A percentile compares a stretch with the other conserved stretches of the same genome.
These are phyloP conservation scores for Leucoraja erinaceus DNA, from an alignment of 2,113 vertebrate species.

Conservation along the genomic window DNA sequence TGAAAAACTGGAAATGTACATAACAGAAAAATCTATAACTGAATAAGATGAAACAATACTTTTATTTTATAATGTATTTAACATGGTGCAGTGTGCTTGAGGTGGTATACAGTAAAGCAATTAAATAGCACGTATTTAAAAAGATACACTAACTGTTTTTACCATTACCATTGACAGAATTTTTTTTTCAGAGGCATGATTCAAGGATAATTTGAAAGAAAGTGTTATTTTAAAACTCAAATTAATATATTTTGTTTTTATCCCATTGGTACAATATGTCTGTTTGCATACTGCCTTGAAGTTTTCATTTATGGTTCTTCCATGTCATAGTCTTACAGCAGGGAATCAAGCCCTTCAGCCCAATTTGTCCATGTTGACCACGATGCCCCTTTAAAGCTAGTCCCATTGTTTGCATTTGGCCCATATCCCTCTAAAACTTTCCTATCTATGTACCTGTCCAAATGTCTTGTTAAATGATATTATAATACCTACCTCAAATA, in stretches of 20 bases:
- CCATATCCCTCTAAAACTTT: no score
- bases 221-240: background rate
- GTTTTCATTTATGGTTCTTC: background rate
- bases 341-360: no score
- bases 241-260: background rate
- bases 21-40: background rate
- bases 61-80: slow-evolving; percentile 33
- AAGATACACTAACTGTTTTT: background rate
- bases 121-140: slow-evolving; percentile 24
- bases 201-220: background rate
- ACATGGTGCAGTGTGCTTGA: background rate
- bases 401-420: no score
- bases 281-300: no score
- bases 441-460: no score
- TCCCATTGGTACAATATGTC: background rate
- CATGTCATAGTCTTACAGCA: no score
- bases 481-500: no score
- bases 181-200: background rate
- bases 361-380: no score
- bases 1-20: slow-evolving; percentile 14
- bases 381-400: no score
- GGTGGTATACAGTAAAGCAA: slow-evolving; percentile 6
- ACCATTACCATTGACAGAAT: background rate
- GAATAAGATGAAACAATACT: slow-evolving; percentile 21
- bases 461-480: no score